phyloP scores from a whole-genome alignment of 2,888 invertebrate species.

The Lysandra coridon region DNA sequence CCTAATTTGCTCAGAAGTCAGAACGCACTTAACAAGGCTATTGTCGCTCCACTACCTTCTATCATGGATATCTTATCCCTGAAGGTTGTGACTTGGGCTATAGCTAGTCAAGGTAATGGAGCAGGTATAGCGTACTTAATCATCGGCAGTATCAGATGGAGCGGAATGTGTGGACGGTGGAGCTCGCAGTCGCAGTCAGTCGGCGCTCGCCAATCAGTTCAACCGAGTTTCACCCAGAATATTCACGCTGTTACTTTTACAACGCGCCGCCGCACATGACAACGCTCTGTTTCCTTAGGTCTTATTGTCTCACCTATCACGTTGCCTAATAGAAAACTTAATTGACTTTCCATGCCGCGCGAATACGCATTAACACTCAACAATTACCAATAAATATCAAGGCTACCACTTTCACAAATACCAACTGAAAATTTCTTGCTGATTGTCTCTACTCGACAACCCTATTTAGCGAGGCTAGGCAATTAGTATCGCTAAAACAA shows the following conservation, averaged over 20 bases:
- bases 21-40: too few species aligned
- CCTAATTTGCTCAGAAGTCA: too few species aligned
- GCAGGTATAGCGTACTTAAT: not conserved
- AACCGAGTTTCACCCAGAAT: constrained; percentile 77
- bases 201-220: constrained; percentile 66
- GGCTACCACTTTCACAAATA: constrained; percentile 3
- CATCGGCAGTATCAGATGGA: constrained; percentile 30
- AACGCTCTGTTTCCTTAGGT: constrained; percentile 77
- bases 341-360: constrained; percentile 63
- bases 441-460: not conserved
- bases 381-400: constrained; percentile 23
- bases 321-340: constrained; percentile 61
- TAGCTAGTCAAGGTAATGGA: not conserved
- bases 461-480: not conserved
- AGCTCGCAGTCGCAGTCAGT: constrained; percentile 41
- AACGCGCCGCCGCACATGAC: constrained; percentile 77
- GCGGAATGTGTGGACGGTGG: constrained; percentile 59
- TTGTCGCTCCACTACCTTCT: not conserved
- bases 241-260: constrained; percentile 79
- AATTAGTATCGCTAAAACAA: not conserved
- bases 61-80: not conserved
- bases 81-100: not conserved
- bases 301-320: constrained; percentile 67
- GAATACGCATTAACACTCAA: constrained; percentile 27
- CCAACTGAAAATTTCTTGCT: not conserved